Evolutionary conservation across 2,797 vertebrate genomes (phyloP), one percentile per base, ranked within the genome.

Genomic region (Microcaecilia unicolor): DNA sequence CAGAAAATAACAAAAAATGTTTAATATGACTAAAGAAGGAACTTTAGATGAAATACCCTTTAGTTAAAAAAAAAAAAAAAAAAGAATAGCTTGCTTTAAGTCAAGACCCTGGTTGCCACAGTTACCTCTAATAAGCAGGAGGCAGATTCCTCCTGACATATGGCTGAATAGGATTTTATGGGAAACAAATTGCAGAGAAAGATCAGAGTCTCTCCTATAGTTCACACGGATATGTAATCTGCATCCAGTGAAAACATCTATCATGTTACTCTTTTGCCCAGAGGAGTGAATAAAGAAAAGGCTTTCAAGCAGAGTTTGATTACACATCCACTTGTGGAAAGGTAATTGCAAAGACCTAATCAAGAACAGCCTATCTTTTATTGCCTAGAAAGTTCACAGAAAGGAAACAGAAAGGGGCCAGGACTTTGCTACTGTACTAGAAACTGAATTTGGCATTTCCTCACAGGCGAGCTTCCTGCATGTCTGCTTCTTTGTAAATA

Each of bases 1-100:
- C 9, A 54, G 41, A 55, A 63, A 76, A 67, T 64, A 78, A 55
- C 59, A 64, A 63, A 32, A 61, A 61, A 52, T 18, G 31, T 46
- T 34, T 50, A 28, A 58, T 41, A 48, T 29, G 28, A 67, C 37
- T 33, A 34, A 63, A 20, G 39, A 30, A 67, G 63, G 72, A 83
- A 78, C 64, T 59, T 36, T 29, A 50, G 34, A 71, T 12, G 22
- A 56, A 62, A 50, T 35, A 58, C 39, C 41, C 57, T 49, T 81
- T 81, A 65, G 70, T 72, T 22, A 15, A 59, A 65, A 14, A 43
- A n/a, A n/a, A n/a, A n/a, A n/a, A 9, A 25, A 31, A 71, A 37
- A 44, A n/a, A n/a, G n/a, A n/a, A 55, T 18, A 25, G 32, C 9
- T n/a, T 18, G 53, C 46, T 30, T 41, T 41, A 36, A 34, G 10